Evolutionary conservation across 1,140 invertebrate genomes (phyloP), one percentile per base, ranked within the genome.

Genomic region (Drosophila carrolli): DNA sequence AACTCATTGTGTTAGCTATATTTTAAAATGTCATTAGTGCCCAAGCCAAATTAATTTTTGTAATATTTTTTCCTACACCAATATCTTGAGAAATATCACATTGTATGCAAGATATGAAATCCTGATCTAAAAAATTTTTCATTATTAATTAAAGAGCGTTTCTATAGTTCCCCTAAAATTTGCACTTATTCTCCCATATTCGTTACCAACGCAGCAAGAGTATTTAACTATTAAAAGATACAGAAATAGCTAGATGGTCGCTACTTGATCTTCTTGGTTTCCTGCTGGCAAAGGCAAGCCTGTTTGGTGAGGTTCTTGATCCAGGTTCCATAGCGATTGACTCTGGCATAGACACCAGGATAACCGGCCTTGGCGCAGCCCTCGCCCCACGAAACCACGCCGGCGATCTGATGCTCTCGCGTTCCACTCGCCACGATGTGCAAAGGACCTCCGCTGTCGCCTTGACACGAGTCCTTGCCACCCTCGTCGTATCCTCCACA

Each of bases 341-440:
- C 96, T 67, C 96, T 93, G 0, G 96, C 95, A 92, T 98, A 98
- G 27, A 98, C 96, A n/a, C 97, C 97, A 0, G 97, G 97, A 82
- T 95, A 95, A 56, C 95, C 95, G 0, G 95, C 94, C 85, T 95
- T 93, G 1, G 96, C 97, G 86, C 97, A 98, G 4, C 96, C 96
- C 83, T 95, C 95, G 40, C 96, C 96, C 95, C 96, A 97, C 0
- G 95, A 96, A 0, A 96, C 95, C 2, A 96, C 92, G 41, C 96
- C 96, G 53, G 82, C 94, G 55, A 95, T 68, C 14, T 93, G 85
- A 70, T 94, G 92, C 41, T 89, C 61, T 41, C 84, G 77, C 23
- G 84, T 89, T 19, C 91, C 92, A 23, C 92, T 92, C 37, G 93
- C 93, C 37, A 90, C 77, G 7, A 95, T 89, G 72, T 95, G 94